Percentiles rank a stretch among this genome's conserved stretches.
These are phyloP conservation scores for Cryptocephalus primarius DNA, from an alignment of 2,888 invertebrate genomes.

Conservation along the genomic window DNA sequence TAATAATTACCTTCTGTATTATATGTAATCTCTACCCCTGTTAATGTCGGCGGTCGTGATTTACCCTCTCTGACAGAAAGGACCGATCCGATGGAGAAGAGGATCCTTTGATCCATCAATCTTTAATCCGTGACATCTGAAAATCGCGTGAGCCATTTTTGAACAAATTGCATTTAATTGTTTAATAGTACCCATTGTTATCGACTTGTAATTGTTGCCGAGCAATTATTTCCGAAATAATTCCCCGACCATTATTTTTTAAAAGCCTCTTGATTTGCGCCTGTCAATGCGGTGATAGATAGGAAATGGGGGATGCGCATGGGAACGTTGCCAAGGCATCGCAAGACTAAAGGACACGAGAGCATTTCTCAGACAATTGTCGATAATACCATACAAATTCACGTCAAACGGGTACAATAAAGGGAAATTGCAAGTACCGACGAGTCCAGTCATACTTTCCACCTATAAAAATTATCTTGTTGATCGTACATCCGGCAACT, in stretches of 20 bases:
- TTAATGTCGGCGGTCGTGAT: no score
- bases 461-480: background rate
- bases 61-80: no score
- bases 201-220: slow-evolving; percentile 24
- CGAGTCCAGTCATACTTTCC: background rate
- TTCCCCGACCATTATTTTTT: slow-evolving; percentile 25
- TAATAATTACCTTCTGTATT: no score
- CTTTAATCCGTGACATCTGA: slow-evolving; percentile 25
- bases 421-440: no score
- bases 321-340: no score
- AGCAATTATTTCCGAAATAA: slow-evolving; percentile 23
- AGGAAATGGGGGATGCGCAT: slow-evolving; percentile 18
- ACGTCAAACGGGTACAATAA: no score
- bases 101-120: slow-evolving; percentile 28
- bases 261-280: slow-evolving; percentile 29
- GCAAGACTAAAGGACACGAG: background rate
- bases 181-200: slow-evolving; percentile 33
- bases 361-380: background rate
- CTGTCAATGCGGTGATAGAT: slow-evolving; percentile 35
- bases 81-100: no score
- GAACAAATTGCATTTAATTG: slow-evolving; percentile 35
- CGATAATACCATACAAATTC: no score
- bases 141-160: slow-evolving; percentile 32
- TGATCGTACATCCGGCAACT: background rate
- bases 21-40: no score